phyloP scores from a whole-genome alignment of 2,888 invertebrate species.

The Acanthococcus lagerstroemiae region DNA sequence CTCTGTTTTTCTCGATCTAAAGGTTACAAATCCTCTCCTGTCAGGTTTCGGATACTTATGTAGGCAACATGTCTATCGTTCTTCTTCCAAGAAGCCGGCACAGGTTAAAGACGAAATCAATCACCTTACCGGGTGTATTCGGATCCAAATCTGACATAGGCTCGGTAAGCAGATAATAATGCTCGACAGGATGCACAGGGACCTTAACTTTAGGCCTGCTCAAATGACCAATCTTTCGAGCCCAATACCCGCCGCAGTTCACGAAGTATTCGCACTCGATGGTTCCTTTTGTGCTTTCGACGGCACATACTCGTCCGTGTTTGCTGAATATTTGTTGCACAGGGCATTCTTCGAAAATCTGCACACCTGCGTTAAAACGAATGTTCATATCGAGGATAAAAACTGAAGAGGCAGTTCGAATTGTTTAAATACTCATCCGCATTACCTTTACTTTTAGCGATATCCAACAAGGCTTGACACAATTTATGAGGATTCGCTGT shows the following conservation, averaged over 20 bases:
- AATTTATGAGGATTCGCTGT: conserved; percentile 75
- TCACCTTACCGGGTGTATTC: conserved; percentile 67
- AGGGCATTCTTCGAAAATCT: conserved; percentile 66
- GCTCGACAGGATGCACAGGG: conserved; percentile 84
- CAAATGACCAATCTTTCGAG: conserved; percentile 74
- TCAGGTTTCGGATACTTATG: too few relatives aligned
- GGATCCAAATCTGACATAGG: conserved; percentile 63
- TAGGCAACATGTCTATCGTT: too few relatives aligned
- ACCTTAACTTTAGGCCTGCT: conserved; percentile 73
- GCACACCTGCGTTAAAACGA: conserved; percentile 51
- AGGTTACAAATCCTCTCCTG: too few relatives aligned
- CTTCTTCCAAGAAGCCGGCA: too few relatives aligned
- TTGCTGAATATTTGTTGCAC: conserved; percentile 58
- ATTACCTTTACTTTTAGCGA: conserved; percentile 58
- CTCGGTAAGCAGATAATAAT: conserved; percentile 85
- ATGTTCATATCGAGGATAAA: too few relatives aligned
- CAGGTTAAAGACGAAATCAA: too few relatives aligned
- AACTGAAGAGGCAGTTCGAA: too few relatives aligned
- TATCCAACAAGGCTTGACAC: conserved; percentile 58
- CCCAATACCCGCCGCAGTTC: conserved; percentile 94
- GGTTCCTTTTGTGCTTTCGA: conserved; percentile 64
- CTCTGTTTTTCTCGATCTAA: too few relatives aligned
- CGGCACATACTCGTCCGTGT: conserved; percentile 56
- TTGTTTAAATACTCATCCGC: too few relatives aligned
- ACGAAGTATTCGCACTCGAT: conserved; percentile 85